phyloP scores from a whole-genome alignment of 2,797 vertebrate genomes.

The Pseudotriccus pelzelni region DNA sequence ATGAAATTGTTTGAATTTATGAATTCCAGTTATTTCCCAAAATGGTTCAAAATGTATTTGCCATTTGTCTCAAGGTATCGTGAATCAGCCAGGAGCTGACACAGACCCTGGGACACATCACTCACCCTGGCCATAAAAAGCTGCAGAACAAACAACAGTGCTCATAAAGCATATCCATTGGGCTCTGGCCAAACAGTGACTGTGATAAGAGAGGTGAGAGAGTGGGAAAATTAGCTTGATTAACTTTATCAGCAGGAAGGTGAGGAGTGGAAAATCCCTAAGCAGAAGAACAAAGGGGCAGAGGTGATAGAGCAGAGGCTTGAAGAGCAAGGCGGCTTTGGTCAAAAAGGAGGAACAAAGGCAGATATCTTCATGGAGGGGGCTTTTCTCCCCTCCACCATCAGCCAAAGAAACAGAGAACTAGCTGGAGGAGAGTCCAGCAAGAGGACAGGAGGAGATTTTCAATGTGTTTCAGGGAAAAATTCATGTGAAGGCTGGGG shows the following conservation, averaged over 20 bases:
- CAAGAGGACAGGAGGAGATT: neutral
- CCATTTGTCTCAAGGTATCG: neutral
- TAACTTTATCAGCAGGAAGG: slow-evolving; percentile 64
- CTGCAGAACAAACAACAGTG: slow-evolving; percentile 12
- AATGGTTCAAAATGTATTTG: neutral
- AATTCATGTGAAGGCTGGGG: rapidly evolving
- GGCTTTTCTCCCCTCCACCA: neutral
- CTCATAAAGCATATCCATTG: slow-evolving; percentile 24
- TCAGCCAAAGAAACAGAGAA: neutral
- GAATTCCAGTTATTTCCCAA: neutral
- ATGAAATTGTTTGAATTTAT: neutral
- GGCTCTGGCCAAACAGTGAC: slow-evolving; percentile 25
- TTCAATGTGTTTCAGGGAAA: neutral
- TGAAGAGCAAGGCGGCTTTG: neutral
- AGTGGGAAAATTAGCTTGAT: slow-evolving; percentile 60
- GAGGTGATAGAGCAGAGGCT: slow-evolving; percentile 8
- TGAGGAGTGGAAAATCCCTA: slow-evolving; percentile 48
- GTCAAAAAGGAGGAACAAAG: neutral
- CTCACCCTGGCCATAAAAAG: slow-evolving; percentile 25
- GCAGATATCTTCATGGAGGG: rapidly evolving
- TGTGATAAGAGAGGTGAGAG: slow-evolving; percentile 54
- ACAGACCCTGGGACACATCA: neutral
- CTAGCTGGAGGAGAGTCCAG: neutral
- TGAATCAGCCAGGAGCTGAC: neutral
- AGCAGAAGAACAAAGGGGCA: slow-evolving; percentile 57